phyloP scores from a whole-genome alignment of 2,797 vertebrate genomes.

The Gobio occitaniae region DNA sequence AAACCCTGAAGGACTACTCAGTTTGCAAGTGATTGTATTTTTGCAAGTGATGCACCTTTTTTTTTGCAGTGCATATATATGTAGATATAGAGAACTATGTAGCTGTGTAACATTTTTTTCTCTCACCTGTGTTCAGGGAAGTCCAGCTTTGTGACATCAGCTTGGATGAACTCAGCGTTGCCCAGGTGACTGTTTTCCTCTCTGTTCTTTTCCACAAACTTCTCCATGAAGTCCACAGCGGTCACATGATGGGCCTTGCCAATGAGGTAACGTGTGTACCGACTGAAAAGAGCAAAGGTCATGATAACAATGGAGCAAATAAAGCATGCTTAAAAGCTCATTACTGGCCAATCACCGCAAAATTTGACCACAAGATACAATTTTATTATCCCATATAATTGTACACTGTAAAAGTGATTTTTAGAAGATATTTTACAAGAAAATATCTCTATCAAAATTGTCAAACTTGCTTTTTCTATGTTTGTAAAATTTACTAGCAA shows the following conservation, averaged over 20 bases:
- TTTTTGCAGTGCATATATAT: too few relatives aligned
- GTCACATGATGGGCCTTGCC: conserved; percentile 79
- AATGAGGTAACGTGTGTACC: conserved; percentile 82
- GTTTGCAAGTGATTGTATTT: too few relatives aligned
- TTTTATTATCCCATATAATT: background rate
- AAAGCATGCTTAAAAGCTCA: conserved; percentile 3
- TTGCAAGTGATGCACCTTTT: too few relatives aligned
- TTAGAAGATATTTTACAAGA: background rate
- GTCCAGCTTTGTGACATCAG: conserved; percentile 82
- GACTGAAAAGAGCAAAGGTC: conserved; percentile 68
- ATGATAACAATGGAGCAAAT: conserved; percentile 22
- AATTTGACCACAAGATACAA: background rate
- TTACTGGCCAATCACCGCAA: background rate
- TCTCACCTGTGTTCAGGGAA: conserved; percentile 78
- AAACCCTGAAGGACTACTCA: too few relatives aligned
- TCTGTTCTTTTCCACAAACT: conserved; percentile 81
- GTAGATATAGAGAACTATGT: too few relatives aligned
- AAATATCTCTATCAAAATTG: too few relatives aligned
- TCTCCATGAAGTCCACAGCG: conserved; percentile 88
- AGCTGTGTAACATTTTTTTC: background rate
- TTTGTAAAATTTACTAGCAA: too few relatives aligned
- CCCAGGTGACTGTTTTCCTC: conserved; percentile 77
- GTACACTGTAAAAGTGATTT: background rate
- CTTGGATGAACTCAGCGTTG: conserved; percentile 80
- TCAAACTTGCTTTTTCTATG: too few relatives aligned